Evolutionary conservation across 2,797 vertebrate genomes (phyloP).

Genomic region (Sardinella longiceps): DNA sequence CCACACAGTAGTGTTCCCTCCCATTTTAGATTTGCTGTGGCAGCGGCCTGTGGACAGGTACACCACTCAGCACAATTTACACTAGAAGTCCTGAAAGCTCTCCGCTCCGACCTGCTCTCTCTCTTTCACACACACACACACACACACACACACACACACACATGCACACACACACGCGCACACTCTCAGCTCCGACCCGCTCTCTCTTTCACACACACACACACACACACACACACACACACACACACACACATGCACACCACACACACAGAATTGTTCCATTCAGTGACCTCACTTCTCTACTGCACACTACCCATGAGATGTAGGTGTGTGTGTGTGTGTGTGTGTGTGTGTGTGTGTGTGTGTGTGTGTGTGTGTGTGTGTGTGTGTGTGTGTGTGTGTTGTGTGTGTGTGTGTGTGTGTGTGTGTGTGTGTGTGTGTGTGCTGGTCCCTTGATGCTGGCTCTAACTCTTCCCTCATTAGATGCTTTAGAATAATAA

Average conservation of each 20-base stretch:
- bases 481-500: conserved; percentile 59
- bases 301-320: no score
- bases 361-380: conserved; percentile 15
- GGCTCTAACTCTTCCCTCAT: conserved; percentile 51
- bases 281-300: no score
- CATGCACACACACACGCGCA: not conserved
- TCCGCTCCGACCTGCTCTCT: no score
- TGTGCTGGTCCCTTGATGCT: conserved; percentile 42
- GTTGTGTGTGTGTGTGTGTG: conserved; percentile 23
- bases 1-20: not conserved
- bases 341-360: conserved; percentile 15
- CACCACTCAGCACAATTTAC: conserved; percentile 3
- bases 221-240: no score
- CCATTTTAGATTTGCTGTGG: conserved; percentile 2
- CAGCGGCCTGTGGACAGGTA: not conserved
- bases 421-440: not conserved
- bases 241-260: no score
- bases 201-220: no score
- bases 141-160: not conserved
- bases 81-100: not conserved
- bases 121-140: not conserved
- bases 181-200: no score
- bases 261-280: no score
- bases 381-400: not conserved
- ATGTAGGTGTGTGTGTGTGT: not conserved